phyloP scores from a whole-genome alignment of 2,888 invertebrate genomes.

The Nineta flava region DNA sequence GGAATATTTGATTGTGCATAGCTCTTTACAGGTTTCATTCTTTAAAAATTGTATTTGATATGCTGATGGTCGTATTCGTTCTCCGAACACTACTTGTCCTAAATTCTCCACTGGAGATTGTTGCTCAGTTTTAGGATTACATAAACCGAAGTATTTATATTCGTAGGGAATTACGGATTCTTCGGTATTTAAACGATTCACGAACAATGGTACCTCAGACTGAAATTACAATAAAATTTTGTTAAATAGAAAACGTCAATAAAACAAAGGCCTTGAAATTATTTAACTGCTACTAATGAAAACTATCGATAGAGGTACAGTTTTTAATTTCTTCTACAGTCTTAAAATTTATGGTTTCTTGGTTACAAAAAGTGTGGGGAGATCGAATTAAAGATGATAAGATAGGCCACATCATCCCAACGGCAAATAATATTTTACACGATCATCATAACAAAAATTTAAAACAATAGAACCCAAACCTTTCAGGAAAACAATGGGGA shows the following conservation, averaged over 20 bases:
- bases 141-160: constrained; percentile 96
- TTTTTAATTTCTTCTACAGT: too few relatives aligned
- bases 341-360: neutral
- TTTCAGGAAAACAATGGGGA: too few relatives aligned
- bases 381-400: too few relatives aligned
- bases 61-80: constrained; percentile 86
- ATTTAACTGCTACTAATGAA: too few relatives aligned
- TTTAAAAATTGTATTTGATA: constrained; percentile 79
- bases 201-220: constrained; percentile 78
- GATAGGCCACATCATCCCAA: too few relatives aligned
- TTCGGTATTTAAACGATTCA: constrained; percentile 94
- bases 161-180: constrained; percentile 97
- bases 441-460: too few relatives aligned
- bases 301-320: too few relatives aligned
- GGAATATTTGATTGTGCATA: constrained; percentile 56
- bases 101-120: constrained; percentile 92
- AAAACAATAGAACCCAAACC: too few relatives aligned
- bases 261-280: too few relatives aligned
- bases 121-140: constrained; percentile 47
- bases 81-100: constrained; percentile 99
- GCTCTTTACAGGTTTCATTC: constrained; percentile 40
- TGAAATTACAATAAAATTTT: constrained; percentile 35
- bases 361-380: too few relatives aligned
- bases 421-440: too few relatives aligned
- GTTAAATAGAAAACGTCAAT: neutral